Conservation (phyloP, 2,113 vertebrate species). For the Meriones unguiculatus region DNA sequence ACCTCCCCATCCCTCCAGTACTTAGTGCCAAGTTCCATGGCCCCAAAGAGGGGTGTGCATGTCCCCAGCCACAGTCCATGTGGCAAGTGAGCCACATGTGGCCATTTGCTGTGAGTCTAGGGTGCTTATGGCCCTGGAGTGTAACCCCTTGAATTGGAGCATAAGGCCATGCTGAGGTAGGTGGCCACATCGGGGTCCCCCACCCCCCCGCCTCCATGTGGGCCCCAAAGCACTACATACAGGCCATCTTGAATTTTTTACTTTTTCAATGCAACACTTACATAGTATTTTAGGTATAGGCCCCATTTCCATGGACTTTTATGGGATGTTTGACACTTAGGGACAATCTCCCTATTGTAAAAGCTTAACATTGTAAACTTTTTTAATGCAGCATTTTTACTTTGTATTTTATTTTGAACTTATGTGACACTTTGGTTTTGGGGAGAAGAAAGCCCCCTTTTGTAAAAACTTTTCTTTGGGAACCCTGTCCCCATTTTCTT, state of each 20-base stretch:
- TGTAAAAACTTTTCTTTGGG: neutral
- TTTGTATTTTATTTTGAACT: conserved; percentile 35
- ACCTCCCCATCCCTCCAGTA: neutral
- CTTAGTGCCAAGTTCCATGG: neutral
- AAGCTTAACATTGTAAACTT: neutral
- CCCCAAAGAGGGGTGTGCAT: neutral
- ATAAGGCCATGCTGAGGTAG: neutral
- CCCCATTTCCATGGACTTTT: neutral
- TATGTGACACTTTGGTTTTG: conserved; percentile 2
- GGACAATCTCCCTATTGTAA: too few species aligned
- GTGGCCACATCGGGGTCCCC: too few species aligned
- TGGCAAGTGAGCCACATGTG: neutral
- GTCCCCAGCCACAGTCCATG: neutral
- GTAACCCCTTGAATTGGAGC: neutral
- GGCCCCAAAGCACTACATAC: neutral
- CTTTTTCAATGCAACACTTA: neutral
- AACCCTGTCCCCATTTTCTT: neutral
- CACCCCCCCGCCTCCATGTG: neutral
- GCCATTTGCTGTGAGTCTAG: neutral
- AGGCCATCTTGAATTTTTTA: conserved; percentile 9
- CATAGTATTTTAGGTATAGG: neutral
- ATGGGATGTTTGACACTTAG: neutral
- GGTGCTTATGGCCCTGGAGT: neutral
- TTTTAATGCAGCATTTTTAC: neutral
- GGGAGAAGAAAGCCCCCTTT: neutral